Evolutionary conservation across 2,113 vertebrate species (phyloP).

Genomic region (Megalops atlanticus): DNA sequence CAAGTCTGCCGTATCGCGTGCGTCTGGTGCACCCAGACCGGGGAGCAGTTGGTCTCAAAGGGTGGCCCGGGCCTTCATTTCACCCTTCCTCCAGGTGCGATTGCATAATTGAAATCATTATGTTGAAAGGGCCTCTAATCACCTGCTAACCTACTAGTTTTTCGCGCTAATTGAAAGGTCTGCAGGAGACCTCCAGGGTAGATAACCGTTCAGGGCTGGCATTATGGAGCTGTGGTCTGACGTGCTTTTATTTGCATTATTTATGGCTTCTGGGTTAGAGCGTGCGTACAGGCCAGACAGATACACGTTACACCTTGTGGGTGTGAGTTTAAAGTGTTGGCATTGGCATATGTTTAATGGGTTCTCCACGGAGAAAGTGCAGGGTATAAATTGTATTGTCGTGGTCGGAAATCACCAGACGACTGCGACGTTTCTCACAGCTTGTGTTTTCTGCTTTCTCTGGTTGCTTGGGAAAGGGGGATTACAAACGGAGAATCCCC

Average conservation of each 20-base stretch:
- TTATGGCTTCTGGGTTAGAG: too few species aligned
- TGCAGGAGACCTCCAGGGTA: not conserved
- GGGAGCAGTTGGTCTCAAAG: not conserved
- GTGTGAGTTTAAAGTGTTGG: not conserved
- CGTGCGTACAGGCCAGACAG: not conserved
- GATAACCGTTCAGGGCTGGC: not conserved
- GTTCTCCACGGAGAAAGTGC: not conserved
- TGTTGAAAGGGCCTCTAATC: conserved; percentile 29
- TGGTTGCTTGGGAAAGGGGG: not conserved
- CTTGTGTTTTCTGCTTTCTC: too few species aligned
- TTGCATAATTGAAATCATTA: not conserved
- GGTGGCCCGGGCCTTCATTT: not conserved
- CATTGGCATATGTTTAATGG: not conserved
- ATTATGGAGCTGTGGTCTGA: not conserved
- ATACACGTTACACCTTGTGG: too few species aligned
- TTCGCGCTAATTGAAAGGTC: not conserved
- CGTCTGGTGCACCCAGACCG: not conserved
- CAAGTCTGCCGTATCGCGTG: not conserved
- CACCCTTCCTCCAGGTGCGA: not conserved
- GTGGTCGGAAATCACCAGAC: not conserved
- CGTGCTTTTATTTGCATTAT: too few species aligned
- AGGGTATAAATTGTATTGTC: not conserved
- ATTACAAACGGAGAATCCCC: not conserved
- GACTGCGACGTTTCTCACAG: conserved; percentile 17
- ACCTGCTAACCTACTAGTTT: not conserved